These are phyloP conservation scores for Seriola dumerili DNA, from an alignment of 2,113 vertebrate species.

Conservation along the genomic window DNA sequence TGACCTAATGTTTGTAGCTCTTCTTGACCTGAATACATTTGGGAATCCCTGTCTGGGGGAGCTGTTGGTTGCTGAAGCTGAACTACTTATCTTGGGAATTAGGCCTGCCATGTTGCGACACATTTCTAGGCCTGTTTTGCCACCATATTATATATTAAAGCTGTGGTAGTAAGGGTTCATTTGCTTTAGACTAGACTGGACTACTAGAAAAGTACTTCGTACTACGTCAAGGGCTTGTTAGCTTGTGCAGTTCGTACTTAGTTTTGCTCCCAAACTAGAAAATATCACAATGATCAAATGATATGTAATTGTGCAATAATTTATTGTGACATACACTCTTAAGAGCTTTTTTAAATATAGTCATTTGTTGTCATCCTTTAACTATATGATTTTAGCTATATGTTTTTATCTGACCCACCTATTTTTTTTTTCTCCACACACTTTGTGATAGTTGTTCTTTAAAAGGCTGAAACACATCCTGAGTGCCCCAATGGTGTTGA, in stretches of 20 bases:
- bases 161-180: slow-evolving; percentile 29
- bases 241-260: not conserved
- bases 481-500: too few species aligned
- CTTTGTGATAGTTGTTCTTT: too few species aligned
- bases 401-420: not conserved
- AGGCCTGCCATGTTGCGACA: slow-evolving; percentile 47
- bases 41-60: slow-evolving; percentile 27
- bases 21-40: slow-evolving; percentile 38
- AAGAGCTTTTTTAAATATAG: not conserved
- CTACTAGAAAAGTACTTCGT: not conserved
- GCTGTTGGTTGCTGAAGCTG: slow-evolving; percentile 32
- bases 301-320: not conserved
- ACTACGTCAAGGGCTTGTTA: not conserved
- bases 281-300: not conserved
- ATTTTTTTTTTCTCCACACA: not conserved
- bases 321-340: not conserved
- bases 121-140: slow-evolving; percentile 25
- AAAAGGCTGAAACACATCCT: too few species aligned
- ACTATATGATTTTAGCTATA: not conserved
- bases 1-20: slow-evolving; percentile 23
- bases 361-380: not conserved
- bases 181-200: not conserved
- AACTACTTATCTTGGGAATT: slow-evolving; percentile 54
- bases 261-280: not conserved
- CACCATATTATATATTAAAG: slow-evolving; percentile 31